Conservation (phyloP, 2,113 vertebrate species). For the Mus spicilegus region DNA sequence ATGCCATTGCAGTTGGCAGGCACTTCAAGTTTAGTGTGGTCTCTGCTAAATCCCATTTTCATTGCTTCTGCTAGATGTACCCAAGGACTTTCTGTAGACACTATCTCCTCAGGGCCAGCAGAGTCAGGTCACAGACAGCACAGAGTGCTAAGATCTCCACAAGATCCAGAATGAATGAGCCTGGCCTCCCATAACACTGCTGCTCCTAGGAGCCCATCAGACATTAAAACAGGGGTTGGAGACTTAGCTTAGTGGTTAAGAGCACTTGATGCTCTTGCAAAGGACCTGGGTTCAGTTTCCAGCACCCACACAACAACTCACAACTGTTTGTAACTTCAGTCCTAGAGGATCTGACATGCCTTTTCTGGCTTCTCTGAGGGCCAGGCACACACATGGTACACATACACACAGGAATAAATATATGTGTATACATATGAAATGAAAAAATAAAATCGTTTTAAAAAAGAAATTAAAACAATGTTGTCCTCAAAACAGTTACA, state of each 20-base stretch:
- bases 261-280: not conserved
- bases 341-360: not conserved
- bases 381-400: not conserved
- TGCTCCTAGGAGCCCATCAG: not conserved
- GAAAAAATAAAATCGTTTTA: not conserved
- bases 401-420: not conserved
- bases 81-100: not conserved
- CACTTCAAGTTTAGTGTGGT: not conserved
- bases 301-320: not conserved
- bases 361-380: not conserved
- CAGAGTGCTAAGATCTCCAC: not conserved
- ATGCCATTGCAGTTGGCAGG: not conserved
- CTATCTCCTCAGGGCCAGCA: not conserved
- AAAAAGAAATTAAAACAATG: not conserved
- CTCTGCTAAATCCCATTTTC: not conserved
- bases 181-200: not conserved
- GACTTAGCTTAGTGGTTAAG: not conserved
- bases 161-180: too few relatives aligned
- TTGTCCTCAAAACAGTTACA: not conserved
- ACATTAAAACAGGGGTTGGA: not conserved
- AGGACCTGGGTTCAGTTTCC: not conserved
- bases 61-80: not conserved
- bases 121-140: not conserved
- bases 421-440: too few relatives aligned
- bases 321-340: not conserved